Percentiles rank a stretch among this genome's conserved stretches.
phyloP scores from a whole-genome alignment of 2,113 vertebrate genomes.

The Montifringilla adamsi region DNA sequence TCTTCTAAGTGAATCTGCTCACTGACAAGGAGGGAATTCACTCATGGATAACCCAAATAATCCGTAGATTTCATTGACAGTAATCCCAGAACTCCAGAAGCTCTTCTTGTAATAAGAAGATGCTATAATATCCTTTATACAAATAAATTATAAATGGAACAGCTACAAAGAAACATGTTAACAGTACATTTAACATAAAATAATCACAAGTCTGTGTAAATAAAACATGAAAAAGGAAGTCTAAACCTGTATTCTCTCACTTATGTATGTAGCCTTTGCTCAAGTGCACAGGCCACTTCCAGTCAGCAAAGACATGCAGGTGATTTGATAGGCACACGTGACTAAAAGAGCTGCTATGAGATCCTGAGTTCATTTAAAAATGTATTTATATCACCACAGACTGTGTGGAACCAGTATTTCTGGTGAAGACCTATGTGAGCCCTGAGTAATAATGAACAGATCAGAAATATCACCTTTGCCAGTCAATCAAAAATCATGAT shows the following conservation, averaged over 20 bases:
- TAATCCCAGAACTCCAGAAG: background rate
- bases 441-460: background rate
- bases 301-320: background rate
- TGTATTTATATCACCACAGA: background rate
- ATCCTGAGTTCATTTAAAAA: background rate
- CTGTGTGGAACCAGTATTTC: background rate
- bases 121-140: background rate
- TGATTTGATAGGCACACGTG: background rate
- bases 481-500: conserved; percentile 22
- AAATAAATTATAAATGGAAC: background rate
- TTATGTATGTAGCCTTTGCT: background rate
- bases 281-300: background rate
- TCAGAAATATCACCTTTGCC: background rate
- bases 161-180: background rate
- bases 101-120: background rate
- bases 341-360: background rate
- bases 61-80: background rate
- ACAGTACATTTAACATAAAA: background rate
- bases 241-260: background rate
- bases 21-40: background rate
- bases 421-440: background rate
- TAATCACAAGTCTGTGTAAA: background rate
- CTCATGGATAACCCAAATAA: background rate
- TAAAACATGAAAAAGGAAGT: background rate
- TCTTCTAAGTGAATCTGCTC: background rate